A percentile compares a stretch with the other conserved stretches of the same genome.
Evolutionary conservation across 2,888 invertebrate genomes (phyloP).

Genomic region (Euzophera pinguis): DNA sequence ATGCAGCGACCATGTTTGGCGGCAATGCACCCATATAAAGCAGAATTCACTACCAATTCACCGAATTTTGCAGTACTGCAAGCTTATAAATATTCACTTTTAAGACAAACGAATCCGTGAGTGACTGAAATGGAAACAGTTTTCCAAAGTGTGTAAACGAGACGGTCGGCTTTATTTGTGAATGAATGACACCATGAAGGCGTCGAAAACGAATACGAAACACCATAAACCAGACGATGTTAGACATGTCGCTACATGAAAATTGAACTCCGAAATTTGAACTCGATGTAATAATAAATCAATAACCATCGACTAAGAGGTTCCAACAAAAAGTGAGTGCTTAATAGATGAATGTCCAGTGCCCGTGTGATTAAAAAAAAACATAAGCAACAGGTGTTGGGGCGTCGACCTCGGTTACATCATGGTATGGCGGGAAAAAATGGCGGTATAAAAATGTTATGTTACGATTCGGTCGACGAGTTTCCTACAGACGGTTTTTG

Average conservation of each 20-base stretch:
- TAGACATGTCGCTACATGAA: slow-evolving; percentile 4
- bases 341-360: slow-evolving; percentile 56
- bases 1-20: slow-evolving; percentile 1
- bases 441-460: slow-evolving; percentile 38
- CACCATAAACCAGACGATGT: slow-evolving; percentile 9
- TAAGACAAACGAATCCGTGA: slow-evolving; percentile 3
- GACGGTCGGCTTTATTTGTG: slow-evolving; percentile 8
- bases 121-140: background rate
- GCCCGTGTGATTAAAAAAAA: slow-evolving; percentile 36
- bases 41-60: slow-evolving; percentile 11
- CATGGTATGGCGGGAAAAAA: slow-evolving; percentile 62
- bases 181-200: slow-evolving; percentile 10
- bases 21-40: slow-evolving; percentile 6
- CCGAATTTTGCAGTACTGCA: slow-evolving; percentile 8
- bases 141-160: background rate
- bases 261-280: slow-evolving; percentile 9
- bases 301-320: slow-evolving; percentile 50
- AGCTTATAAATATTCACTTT: slow-evolving; percentile 13
- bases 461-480: slow-evolving; percentile 42
- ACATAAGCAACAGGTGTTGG: slow-evolving; percentile 56
- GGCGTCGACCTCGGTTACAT: slow-evolving; percentile 52
- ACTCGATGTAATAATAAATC: slow-evolving; percentile 45
- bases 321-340: slow-evolving; percentile 53
- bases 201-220: slow-evolving; percentile 12
- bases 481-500: slow-evolving; percentile 36